A percentile compares a stretch with the other conserved stretches of the same genome.
phyloP scores from a whole-genome alignment of 2,113 vertebrate genomes.

The Sylvietta virens region DNA sequence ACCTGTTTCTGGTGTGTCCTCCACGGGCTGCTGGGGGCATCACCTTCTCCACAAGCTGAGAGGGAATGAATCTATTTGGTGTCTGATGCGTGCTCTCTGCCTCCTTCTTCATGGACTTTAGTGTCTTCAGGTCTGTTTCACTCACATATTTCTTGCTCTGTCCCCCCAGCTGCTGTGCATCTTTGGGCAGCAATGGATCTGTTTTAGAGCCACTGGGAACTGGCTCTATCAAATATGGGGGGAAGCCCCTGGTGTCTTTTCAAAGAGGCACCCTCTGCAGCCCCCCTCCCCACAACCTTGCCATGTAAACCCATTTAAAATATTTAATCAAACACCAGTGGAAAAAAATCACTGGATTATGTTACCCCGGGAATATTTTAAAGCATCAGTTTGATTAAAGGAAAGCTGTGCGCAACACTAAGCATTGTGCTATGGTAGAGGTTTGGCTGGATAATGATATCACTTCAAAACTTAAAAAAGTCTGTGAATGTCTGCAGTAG shows the following conservation, averaged over 20 bases:
- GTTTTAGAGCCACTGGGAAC: neutral
- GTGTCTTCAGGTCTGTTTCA: neutral
- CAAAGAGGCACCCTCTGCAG: neutral
- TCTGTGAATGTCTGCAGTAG: neutral
- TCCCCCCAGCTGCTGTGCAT: neutral
- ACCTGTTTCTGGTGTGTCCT: neutral
- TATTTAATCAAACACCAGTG: neutral
- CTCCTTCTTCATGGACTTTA: neutral
- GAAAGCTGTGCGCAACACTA: neutral
- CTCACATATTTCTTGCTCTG: neutral
- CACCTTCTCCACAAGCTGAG: neutral
- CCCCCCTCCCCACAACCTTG: fast-evolving
- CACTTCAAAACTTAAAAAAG: neutral
- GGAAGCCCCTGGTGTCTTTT: neutral
- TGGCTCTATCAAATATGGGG: neutral
- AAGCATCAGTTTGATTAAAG: neutral
- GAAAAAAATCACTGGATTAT: neutral
- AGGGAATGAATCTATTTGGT: neutral
- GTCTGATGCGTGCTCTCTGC: fast-evolving
- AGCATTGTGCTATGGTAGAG: neutral
- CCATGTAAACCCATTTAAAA: neutral
- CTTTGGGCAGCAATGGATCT: neutral
- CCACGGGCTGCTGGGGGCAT: neutral
- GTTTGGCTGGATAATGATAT: neutral
- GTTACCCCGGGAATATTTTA: neutral